phyloP scores from a whole-genome alignment of 1,140 invertebrate genomes.

The Helicoverpa zea region DNA sequence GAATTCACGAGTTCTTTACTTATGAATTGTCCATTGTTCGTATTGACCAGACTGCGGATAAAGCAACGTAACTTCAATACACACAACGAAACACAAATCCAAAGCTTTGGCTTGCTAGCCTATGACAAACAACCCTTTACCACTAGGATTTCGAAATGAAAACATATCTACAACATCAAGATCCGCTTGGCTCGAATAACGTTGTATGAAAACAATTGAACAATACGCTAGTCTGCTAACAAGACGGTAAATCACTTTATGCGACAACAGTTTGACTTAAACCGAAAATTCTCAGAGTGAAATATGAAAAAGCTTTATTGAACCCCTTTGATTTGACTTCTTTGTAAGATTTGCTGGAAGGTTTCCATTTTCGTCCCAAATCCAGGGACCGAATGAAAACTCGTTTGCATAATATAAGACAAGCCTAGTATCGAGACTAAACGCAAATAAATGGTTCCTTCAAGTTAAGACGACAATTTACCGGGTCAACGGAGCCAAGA shows the following conservation, averaged over 20 bases:
- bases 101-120: neutral
- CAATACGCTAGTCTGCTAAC: slow-evolving; percentile 28
- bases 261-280: slow-evolving; percentile 42
- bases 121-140: neutral
- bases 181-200: slow-evolving; percentile 11
- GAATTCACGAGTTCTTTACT: slow-evolving; percentile 5
- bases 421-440: slow-evolving; percentile 70
- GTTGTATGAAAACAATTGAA: slow-evolving; percentile 38
- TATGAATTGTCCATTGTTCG: slow-evolving; percentile 3
- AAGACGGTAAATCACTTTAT: slow-evolving; percentile 30
- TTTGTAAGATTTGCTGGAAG: slow-evolving; percentile 56
- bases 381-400: slow-evolving; percentile 63
- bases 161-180: slow-evolving; percentile 19
- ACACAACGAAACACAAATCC: neutral
- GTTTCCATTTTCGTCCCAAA: slow-evolving; percentile 54
- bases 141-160: neutral
- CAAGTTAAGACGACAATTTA: slow-evolving; percentile 77
- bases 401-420: slow-evolving; percentile 78
- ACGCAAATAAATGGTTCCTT: slow-evolving; percentile 77
- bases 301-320: slow-evolving; percentile 54
- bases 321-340: slow-evolving; percentile 59
- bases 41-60: neutral
- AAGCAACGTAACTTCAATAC: neutral
- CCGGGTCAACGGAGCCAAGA: slow-evolving; percentile 71
- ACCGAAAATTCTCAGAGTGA: slow-evolving; percentile 47